Percentiles rank a stretch among this genome's conserved stretches.
These are phyloP conservation scores for Pimpla rufipes DNA, from an alignment of 2,888 invertebrate genomes.

Conservation along the genomic window DNA sequence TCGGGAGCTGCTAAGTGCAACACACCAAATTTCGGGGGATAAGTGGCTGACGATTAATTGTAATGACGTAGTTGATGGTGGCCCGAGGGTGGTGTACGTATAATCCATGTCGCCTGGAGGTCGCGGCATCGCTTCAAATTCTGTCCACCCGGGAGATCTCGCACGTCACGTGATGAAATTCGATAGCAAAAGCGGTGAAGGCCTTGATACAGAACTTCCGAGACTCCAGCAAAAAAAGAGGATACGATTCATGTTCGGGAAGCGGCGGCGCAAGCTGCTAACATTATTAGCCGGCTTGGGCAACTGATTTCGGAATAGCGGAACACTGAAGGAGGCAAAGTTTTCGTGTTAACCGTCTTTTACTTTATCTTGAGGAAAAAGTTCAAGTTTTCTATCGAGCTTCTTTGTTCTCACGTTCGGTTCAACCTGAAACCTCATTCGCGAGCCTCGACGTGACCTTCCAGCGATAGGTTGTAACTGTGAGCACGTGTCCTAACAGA, in stretches of 20 bases:
- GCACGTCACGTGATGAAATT: conserved; percentile 22
- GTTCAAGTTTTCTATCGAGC: not conserved
- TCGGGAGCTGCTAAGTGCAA: conserved; percentile 75
- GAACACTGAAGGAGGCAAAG: not conserved
- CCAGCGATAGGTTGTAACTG: conserved; percentile 41
- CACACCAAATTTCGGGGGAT: conserved; percentile 72
- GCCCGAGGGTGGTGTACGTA: conserved; percentile 74
- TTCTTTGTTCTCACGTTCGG: not conserved
- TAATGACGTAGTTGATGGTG: conserved; percentile 74
- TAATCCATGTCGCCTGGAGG: conserved; percentile 69
- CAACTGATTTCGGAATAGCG: not conserved
- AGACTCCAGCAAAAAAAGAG: not conserved
- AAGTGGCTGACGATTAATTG: conserved; percentile 72
- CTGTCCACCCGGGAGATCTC: conserved; percentile 39
- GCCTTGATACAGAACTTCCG: conserved; percentile 14
- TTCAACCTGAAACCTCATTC: conserved; percentile 5
- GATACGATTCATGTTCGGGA: not conserved
- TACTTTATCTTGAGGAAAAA: conserved; percentile 7
- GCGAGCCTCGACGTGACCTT: conserved; percentile 28
- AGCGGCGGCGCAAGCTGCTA: not conserved
- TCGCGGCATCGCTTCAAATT: conserved; percentile 68
- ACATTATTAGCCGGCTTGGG: conserved; percentile 1
- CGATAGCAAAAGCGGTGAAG: conserved; percentile 1
- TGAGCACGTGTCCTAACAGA: conserved; percentile 23
- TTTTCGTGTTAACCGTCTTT: not conserved